Percentiles rank a stretch among this genome's conserved stretches.
Evolutionary conservation across 1,140 invertebrate species (phyloP).

Genomic region (Pseudomyrmex gracilis): DNA sequence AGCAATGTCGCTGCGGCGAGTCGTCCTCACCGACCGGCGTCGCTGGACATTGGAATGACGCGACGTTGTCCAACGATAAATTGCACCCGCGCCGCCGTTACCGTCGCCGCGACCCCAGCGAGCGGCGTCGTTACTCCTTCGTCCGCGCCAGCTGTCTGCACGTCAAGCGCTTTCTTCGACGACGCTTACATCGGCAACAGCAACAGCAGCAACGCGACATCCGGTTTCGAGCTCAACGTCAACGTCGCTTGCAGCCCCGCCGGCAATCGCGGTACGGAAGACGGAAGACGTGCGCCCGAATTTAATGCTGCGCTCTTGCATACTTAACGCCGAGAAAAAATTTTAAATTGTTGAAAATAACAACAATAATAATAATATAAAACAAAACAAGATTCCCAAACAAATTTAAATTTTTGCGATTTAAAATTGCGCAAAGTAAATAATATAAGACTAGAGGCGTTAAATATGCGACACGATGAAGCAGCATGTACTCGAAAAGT

Average conservation of each 20-base stretch:
- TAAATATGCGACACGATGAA: conserved; percentile 38
- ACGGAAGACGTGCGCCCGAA: conserved; percentile 1
- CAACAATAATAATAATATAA: background rate
- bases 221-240: conserved; percentile 81
- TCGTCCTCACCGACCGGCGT: conserved; percentile 77
- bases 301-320: conserved; percentile 4
- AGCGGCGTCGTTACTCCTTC: conserved; percentile 40
- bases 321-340: conserved; percentile 23
- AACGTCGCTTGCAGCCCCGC: conserved; percentile 81
- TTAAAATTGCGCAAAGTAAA: background rate
- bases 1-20: conserved; percentile 40
- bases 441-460: background rate
- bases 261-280: conserved; percentile 74
- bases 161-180: conserved; percentile 75
- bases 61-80: conserved; percentile 59
- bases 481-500: background rate
- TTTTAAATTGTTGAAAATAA: background rate
- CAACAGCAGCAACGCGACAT: conserved; percentile 60
- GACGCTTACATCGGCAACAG: conserved; percentile 64
- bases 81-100: conserved; percentile 50
- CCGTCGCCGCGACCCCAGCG: background rate
- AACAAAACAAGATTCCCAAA: background rate
- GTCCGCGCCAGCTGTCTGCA: conserved; percentile 72
- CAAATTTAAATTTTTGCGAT: background rate
- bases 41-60: conserved; percentile 77